Conservation (phyloP, 1,140 invertebrate genomes). For the Drosophila leontia region DNA sequence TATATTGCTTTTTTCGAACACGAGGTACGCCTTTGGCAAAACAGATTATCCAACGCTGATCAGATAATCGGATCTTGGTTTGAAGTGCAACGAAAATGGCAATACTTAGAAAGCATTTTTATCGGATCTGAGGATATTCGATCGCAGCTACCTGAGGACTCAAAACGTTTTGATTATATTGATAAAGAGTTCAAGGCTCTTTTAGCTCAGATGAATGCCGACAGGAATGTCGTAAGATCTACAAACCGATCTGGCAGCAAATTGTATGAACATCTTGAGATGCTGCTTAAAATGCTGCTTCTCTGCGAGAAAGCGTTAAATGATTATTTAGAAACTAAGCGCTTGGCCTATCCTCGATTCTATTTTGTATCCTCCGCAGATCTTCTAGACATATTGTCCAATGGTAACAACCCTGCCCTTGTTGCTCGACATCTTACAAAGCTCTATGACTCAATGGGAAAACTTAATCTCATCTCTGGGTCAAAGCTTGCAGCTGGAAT, state of each 20-base stretch:
- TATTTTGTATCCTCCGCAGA: slow-evolving; percentile 98
- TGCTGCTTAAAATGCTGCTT: slow-evolving; percentile 90
- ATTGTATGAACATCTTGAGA: slow-evolving; percentile 92
- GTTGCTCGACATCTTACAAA: slow-evolving; percentile 95
- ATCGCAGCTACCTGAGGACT: slow-evolving; percentile 95
- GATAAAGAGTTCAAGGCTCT: slow-evolving; percentile 92
- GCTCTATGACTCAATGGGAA: slow-evolving; percentile 95
- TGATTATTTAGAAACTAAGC: slow-evolving; percentile 97
- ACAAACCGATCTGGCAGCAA: slow-evolving; percentile 91
- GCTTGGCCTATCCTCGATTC: slow-evolving; percentile 96
- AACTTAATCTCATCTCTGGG: slow-evolving; percentile 90
- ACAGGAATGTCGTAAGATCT: slow-evolving; percentile 92
- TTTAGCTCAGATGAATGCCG: slow-evolving; percentile 86
- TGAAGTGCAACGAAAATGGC: slow-evolving; percentile 97
- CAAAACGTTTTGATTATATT: slow-evolving; percentile 94
- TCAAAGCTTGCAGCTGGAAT: slow-evolving; percentile 87
- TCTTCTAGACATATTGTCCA: slow-evolving; percentile 97
- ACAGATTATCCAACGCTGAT: slow-evolving; percentile 94
- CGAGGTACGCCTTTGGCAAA: slow-evolving; percentile 95
- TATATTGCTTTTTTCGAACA: slow-evolving; percentile 94
- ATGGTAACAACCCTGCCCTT: slow-evolving; percentile 95
- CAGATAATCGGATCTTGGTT: slow-evolving; percentile 94
- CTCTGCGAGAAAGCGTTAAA: slow-evolving; percentile 97
- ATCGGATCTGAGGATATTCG: slow-evolving; percentile 98
- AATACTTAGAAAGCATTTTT: slow-evolving; percentile 97